Evolutionary conservation across 2,113 vertebrate genomes (phyloP), one percentile per base, ranked within the genome.

Genomic region (Etia nguti): DNA sequence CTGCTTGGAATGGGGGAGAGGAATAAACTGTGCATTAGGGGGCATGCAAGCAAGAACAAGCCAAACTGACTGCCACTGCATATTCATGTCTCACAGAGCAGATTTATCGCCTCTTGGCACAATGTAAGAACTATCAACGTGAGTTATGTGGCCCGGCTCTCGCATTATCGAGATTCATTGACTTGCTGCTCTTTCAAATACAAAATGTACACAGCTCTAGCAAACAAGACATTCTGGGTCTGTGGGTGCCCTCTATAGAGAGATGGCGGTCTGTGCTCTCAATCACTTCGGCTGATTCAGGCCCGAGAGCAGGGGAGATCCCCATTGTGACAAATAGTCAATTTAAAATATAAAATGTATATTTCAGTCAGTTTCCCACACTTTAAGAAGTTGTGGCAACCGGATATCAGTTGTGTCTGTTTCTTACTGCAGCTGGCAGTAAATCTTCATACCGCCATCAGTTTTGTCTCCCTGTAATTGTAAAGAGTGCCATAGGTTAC

Each of bases 161-260:
- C 96, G 41, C 97, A 95, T 98, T 97, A 97, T 95, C 6, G 90
- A 97, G 97, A 98, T 97, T 97, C 97, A 97, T 97, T 97, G 93
- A 97, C 97, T 96, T 92, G 50, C 52, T 94, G 96, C 94, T 96
- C 95, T 96, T 96, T 89, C 90, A 96, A 97, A 81, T 89, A 95
- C 93, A 93, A 92, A 96, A 95, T 65, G 79, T 65, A 56, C 91
- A 95, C 87, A 94, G 91, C 84, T 93, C 92, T 86, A 94, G 96
- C 84, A 95, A 96, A 95, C 91, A 96, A 95, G 85, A 95, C 95
- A 97, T 97, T 97, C 91, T 90, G 97, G 94, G 96, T 96, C 56
- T 96, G 95, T 95, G 97, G 97, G 97, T 97, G 97, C 97, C 97
- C 97, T 98, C 97, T 98, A 93, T 97, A 88, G 97, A 98, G 96